Percentiles rank a stretch among this genome's conserved stretches.
Conservation (phyloP, 2,113 vertebrate genomes). For the Nerophis lumbriciformis region DNA sequence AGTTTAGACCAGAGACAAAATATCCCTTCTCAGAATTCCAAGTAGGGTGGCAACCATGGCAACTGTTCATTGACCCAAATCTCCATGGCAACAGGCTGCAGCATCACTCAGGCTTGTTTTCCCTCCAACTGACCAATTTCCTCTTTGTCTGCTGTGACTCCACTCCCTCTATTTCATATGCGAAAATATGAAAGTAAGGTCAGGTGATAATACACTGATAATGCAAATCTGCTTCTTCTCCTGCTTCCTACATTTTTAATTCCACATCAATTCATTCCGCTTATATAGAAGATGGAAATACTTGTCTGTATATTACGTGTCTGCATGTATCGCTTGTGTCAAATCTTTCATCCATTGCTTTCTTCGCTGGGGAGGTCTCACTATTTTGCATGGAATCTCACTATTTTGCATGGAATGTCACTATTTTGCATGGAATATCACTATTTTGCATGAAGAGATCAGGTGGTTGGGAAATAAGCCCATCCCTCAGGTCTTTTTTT, state of each 20-base stretch:
- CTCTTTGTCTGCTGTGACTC: conserved; percentile 57
- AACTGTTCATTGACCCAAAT: conserved; percentile 64
- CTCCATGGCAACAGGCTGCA: conserved; percentile 64
- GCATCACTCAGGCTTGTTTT: conserved; percentile 40
- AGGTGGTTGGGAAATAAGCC: conserved; percentile 37
- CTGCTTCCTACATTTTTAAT: background rate
- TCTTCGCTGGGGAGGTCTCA: background rate
- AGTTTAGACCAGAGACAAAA: conserved; percentile 28
- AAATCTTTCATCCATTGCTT: conserved; percentile 9
- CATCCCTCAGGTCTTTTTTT: conserved; percentile 49
- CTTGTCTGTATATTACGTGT: background rate
- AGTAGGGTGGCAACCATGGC: conserved; percentile 54
- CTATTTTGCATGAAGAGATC: background rate
- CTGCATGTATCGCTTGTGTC: background rate
- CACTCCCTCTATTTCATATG: background rate
- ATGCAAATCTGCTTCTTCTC: too few relatives aligned
- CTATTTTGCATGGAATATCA: background rate
- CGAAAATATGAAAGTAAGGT: too few relatives aligned
- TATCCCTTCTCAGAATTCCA: conserved; percentile 47
- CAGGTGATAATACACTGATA: too few relatives aligned
- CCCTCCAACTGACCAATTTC: conserved; percentile 55
- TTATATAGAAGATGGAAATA: background rate
- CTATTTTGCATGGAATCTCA: background rate
- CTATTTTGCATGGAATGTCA: background rate
- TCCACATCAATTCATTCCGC: background rate